Evolutionary conservation across 2,113 vertebrate genomes (phyloP).

Genomic region (Oryzias melastigma): DNA sequence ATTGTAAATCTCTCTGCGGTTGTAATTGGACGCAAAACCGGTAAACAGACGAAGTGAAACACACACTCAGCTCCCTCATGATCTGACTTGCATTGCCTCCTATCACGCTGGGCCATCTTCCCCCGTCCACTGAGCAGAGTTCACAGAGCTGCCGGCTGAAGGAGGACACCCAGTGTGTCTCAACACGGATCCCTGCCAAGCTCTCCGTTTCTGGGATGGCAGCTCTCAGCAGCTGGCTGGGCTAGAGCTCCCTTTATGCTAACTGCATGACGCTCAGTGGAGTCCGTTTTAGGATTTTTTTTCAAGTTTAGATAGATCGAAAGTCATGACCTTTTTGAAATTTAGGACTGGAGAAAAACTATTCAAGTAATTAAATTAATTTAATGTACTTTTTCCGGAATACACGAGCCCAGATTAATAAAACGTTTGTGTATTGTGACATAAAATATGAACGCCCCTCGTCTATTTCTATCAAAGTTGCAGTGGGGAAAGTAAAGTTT

Average conservation of each 20-base stretch:
- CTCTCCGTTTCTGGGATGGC: conserved; percentile 62
- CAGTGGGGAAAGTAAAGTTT: no score
- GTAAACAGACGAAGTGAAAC: conserved; percentile 30
- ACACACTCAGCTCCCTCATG: conserved; percentile 44
- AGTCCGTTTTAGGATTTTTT: conserved; percentile 51
- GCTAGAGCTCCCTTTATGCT: conserved; percentile 47
- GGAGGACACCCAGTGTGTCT: conserved; percentile 49
- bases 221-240: conserved; percentile 64
- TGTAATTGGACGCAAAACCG: conserved; percentile 23
- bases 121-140: conserved; percentile 53
- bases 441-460: no score
- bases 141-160: conserved; percentile 61
- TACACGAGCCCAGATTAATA: no score
- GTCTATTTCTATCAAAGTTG: no score
- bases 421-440: no score
- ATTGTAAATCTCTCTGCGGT: conserved; percentile 49
- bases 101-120: conserved; percentile 38
- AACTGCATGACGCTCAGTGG: conserved; percentile 42
- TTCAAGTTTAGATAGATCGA: conserved; percentile 23
- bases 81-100: conserved; percentile 52
- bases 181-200: conserved; percentile 63
- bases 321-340: neutral
- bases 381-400: no score
- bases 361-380: neutral
- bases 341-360: neutral